Base-by-base conservation (phyloP, 2,797 vertebrate genomes). In the Botia almorhae region DNA sequence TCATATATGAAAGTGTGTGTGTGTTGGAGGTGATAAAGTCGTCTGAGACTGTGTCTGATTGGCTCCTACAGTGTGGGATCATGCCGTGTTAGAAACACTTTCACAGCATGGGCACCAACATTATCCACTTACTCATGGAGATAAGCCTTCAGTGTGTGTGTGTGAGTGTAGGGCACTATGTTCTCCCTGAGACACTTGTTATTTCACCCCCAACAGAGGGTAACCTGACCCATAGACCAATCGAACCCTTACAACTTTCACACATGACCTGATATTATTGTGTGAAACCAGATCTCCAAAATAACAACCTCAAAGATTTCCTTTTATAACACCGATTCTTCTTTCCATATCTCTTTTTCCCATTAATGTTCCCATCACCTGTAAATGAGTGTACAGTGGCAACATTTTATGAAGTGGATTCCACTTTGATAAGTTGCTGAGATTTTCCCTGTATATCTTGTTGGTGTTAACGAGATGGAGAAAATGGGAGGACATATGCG, bases 31-130 rank as follows among this genome's bases (percentile, higher is more conserved):
- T 82, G 68, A 76, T 76, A 73, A 79, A 65, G 33, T 68, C 33
- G 7, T 73, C 69, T 73, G 60, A 79, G 46, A 80, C 58, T 65
- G 19, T 48, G 60, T 80, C 69, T 80, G 78, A 65, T 73, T 73
- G 69, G 48, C 60, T 80, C 29, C 65, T 76, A 76, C 55, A 65
- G 80, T 72, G 58, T 77, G 58, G 67, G 68, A 71, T 82, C 67
- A 77, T 72, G 51, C 36, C n/a, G 39, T 72, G 60, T 74, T 74
- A 65, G 69, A 74, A 80, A 80, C 69, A 67, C 74, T 82, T 77
- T 72, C 75, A 33, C 81, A 73, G 75, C 36, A 82, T 39, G 69
- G 60, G 19, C 61, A 55, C 53, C 53, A 78, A 58, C 53, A 74
- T 69, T 69, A 74, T 82, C 74, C 70, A 82, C 69, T 74, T 68